Evolutionary conservation across 2,113 vertebrate species (phyloP), one percentile per base, ranked within the genome.

Genomic region (Tonatia bakeri): DNA sequence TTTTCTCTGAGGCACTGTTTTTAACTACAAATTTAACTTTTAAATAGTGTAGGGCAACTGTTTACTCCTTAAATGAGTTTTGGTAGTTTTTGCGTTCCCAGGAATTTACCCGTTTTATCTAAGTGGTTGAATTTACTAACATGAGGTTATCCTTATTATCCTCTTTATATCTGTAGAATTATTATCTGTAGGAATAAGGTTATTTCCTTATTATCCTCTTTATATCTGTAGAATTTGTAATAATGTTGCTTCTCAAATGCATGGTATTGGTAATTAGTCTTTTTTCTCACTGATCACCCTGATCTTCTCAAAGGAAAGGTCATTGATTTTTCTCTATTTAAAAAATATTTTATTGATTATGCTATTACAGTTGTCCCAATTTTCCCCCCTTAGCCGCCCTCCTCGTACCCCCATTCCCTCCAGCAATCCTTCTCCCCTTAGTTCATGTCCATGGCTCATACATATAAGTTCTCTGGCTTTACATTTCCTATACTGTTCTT

Each of bases 261-360:
- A 75, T 56, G 69, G 77, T 72, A 67, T 31, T 84, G 33, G 33
- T 84, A 65, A 84, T 65, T 81, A 72, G 64, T 87, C 54, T 61
- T 77, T 82, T 31, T 56, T 50, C 45, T 52, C 47, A 38, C 64
- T 52, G 47, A 95, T 40, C 26, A 65, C 26, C 84, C 61, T 91
- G n/a, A 95, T 95, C 40, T 87, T 64, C 38, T 94, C 50, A 45
- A 87, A 75, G 79, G 56, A 80, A 90, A 76, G 45, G 31, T 38
- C 67, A 81, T 36, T 95, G 43, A 67, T 61, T 80, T 72, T 26
- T 26, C 36, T 73, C 43, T 43, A 50, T 50, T 77, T 61, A 28
- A 31, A 61, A 64, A 28, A 31, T 15, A 64, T 31, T 64, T 64
- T 64, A 64, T 64, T 64, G 28, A 64, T 31, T 64, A 64, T 31